Evolutionary conservation across 1,140 invertebrate species (phyloP), one percentile per base, ranked within the genome.

Genomic region (Hylyphantes graminicola): DNA sequence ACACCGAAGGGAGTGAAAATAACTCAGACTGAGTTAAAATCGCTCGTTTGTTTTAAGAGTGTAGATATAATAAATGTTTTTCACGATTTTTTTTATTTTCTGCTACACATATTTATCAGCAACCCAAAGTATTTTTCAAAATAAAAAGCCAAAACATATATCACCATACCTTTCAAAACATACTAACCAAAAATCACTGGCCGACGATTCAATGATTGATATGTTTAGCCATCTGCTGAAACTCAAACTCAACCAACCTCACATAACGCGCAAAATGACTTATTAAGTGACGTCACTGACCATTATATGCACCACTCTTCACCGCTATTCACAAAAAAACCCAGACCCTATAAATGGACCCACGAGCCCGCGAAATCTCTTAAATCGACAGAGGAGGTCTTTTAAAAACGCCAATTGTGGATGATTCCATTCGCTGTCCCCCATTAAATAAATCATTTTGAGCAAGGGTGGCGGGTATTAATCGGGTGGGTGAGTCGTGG

Each of bases 351-450:
- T 35, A 73, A 80, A 81, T 81, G 70, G 72, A 83, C 51, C 61
- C 72, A 83, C 53, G 59, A 83, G 48, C 67, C 80, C 80, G 80
- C 64, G 68, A 83, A 83, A 83, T 83, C 80, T 74, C 70, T 83
- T 83, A 83, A 83, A 83, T 74, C 80, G 80, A 83, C 80, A 83
- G 72, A 74, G 61, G 57, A 54, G 80, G 80, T 83, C 80, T 83
- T 83, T 83, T 74, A 83, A 83, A 83, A 83, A 81, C 70, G 80
- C 70, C 80, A 83, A 83, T 83, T 83, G 80, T 67, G 72, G 70
- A 63, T 59, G 70, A 83, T 83, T 74, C 80, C 19, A 75, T 72
- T 72, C 61, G 70, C 72, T 61, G 51, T 7, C 21, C 59, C 35
- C 80, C 72, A 17, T 63, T 83, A 83, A 83, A 83, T 83, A 83